Evolutionary conservation across 2,113 vertebrate species (phyloP).

Genomic region (Fregata magnificens): DNA sequence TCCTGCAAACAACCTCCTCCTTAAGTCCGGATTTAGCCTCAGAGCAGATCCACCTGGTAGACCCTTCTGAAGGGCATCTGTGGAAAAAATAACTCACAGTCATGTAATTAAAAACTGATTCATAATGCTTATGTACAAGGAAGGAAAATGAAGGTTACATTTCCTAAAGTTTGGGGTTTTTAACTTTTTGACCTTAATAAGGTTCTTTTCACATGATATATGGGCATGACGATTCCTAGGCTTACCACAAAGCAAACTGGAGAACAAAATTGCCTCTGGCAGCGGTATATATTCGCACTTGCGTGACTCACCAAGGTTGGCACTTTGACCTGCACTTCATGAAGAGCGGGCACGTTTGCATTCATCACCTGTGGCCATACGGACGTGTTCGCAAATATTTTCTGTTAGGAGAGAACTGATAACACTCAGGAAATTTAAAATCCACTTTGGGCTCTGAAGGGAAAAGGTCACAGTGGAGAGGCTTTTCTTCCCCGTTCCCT

Average conservation of each 20-base stretch:
- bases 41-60: not conserved
- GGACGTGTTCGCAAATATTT: not conserved
- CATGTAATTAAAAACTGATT: conserved; percentile 20
- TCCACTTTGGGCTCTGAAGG: not conserved
- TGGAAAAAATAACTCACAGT: conserved; percentile 22
- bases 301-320: conserved; percentile 4
- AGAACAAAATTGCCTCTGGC: not conserved
- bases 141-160: not conserved
- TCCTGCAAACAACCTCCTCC: conserved; percentile 12
- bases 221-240: not conserved
- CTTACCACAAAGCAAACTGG: conserved; percentile 12
- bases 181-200: conserved; percentile 50
- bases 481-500: not conserved
- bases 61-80: not conserved
- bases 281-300: not conserved
- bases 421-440: not conserved
- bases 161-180: conserved; percentile 18
- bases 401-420: not conserved
- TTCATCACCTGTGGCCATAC: not conserved
- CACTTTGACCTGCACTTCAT: not conserved
- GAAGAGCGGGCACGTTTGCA: not conserved
- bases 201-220: not conserved
- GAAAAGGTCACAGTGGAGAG: not conserved
- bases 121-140: conserved; percentile 8
- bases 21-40: not conserved